Evolutionary conservation across 2,888 invertebrate genomes (phyloP).

Genomic region (Pristionchus fissidentatus): DNA sequence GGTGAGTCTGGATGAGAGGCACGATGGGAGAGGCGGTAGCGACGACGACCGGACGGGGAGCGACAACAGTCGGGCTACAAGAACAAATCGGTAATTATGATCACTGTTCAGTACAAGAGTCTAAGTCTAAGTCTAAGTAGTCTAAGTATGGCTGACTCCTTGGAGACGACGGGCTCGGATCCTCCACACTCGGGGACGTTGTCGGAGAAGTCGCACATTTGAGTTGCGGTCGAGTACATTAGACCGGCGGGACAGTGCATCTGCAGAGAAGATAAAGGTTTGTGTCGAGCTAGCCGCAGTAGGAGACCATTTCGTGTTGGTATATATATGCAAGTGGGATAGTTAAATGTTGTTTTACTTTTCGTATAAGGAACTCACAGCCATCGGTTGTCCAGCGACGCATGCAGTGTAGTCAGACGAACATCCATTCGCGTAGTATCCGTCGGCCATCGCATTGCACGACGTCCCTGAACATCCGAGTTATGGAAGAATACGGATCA

Average conservation of each 20-base stretch:
- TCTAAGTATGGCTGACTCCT: background rate
- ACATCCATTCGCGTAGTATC: slow-evolving; percentile 47
- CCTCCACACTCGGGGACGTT: slow-evolving; percentile 47
- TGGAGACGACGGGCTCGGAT: slow-evolving; percentile 16
- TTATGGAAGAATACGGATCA: background rate
- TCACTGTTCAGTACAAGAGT: no score
- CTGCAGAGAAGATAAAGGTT: background rate
- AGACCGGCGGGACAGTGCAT: slow-evolving; percentile 40
- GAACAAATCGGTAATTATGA: background rate
- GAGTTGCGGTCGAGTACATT: slow-evolving; percentile 30
- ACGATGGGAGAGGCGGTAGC: slow-evolving; percentile 1
- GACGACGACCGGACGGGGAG: background rate
- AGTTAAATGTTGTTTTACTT: background rate
- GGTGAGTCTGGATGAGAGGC: background rate
- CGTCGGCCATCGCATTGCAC: slow-evolving; percentile 33
- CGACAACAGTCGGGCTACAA: background rate
- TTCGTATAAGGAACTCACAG: background rate
- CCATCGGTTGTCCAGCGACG: slow-evolving; percentile 38
- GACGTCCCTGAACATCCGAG: slow-evolving; percentile 7
- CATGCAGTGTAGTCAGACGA: slow-evolving; percentile 29
- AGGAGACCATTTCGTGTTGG: background rate
- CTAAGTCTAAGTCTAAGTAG: background rate
- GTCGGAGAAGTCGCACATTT: slow-evolving; percentile 45
- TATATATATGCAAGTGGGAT: background rate
- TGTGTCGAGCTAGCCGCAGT: no score